A percentile compares a stretch with the other conserved stretches of the same genome.
Conservation (phyloP, 2,888 invertebrate genomes). For the Drosophila nr. perissopoda region DNA sequence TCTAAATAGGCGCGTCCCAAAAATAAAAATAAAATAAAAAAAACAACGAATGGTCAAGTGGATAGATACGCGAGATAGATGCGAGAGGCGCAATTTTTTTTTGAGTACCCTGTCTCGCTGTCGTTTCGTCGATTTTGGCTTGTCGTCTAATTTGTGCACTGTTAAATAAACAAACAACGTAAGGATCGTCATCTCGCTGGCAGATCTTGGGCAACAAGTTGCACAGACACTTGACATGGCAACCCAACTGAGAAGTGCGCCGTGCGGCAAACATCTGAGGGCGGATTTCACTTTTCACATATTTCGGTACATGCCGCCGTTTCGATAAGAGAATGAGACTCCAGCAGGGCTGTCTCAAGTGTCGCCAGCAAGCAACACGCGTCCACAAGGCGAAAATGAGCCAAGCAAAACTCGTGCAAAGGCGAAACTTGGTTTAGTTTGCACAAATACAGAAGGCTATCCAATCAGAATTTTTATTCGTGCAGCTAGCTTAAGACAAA, state of each 20-base stretch:
- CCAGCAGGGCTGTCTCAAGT: slow-evolving; percentile 33
- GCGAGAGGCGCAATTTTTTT: slow-evolving; percentile 13
- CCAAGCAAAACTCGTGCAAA: slow-evolving; percentile 8
- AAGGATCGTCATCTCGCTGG: slow-evolving; percentile 30
- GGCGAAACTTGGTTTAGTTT: not conserved
- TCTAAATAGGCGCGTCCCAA: slow-evolving; percentile 80
- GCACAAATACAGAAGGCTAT: not conserved
- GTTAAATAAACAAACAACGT: slow-evolving; percentile 78
- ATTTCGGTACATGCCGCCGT: slow-evolving; percentile 47
- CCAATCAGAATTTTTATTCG: not conserved
- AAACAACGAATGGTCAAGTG: slow-evolving; percentile 78
- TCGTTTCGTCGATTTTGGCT: slow-evolving; percentile 19
- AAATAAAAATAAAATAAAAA: slow-evolving; percentile 73
- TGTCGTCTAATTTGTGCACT: slow-evolving; percentile 78
- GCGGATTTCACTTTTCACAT: slow-evolving; percentile 44
- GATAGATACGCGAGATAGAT: slow-evolving; percentile 68
- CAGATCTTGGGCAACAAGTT: slow-evolving; percentile 36
- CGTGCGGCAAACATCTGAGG: slow-evolving; percentile 52
- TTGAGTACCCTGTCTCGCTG: not conserved
- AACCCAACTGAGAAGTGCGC: slow-evolving; percentile 10
- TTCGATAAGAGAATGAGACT: slow-evolving; percentile 42
- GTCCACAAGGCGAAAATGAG: slow-evolving; percentile 18
- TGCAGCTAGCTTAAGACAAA: not conserved
- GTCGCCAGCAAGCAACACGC: slow-evolving; percentile 37
- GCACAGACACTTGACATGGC: slow-evolving; percentile 60